Conservation (phyloP, 1,140 invertebrate species). For the Penaeus indicus region DNA sequence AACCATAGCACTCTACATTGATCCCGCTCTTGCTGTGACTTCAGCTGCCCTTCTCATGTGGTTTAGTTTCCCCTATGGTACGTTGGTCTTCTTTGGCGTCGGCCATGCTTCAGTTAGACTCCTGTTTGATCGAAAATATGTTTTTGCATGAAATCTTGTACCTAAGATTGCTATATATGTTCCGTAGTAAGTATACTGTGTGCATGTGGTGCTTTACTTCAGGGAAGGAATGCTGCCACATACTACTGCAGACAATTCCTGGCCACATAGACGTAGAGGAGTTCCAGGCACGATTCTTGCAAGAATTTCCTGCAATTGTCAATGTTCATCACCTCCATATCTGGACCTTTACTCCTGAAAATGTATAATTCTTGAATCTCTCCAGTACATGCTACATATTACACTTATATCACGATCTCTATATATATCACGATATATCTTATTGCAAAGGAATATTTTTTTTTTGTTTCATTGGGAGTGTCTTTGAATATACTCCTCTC, state of each 20-base stretch:
- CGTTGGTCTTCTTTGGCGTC: not conserved
- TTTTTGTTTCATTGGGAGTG: not conserved
- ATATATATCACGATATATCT: not conserved
- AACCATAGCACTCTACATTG: slow-evolving; percentile 79
- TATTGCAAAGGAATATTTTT: too few relatives aligned
- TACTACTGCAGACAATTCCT: slow-evolving; percentile 85
- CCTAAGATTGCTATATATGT: not conserved
- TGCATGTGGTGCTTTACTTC: slow-evolving; percentile 72
- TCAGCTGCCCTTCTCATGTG: slow-evolving; percentile 76
- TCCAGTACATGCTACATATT: not conserved
- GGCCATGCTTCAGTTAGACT: not conserved
- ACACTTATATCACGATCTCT: too few relatives aligned
- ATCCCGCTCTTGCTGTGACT: slow-evolving; percentile 79
- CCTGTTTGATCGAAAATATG: slow-evolving; percentile 47
- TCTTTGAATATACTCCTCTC: slow-evolving; percentile 63
- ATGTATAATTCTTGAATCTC: slow-evolving; percentile 53
- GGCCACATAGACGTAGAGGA: slow-evolving; percentile 76
- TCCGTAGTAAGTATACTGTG: slow-evolving; percentile 39
- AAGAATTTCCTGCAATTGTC: slow-evolving; percentile 82
- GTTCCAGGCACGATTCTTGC: slow-evolving; percentile 73
- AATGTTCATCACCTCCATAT: slow-evolving; percentile 87
- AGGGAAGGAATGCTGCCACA: slow-evolving; percentile 80
- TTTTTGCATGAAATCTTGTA: slow-evolving; percentile 48
- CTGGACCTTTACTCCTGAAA: slow-evolving; percentile 80
- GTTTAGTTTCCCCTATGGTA: slow-evolving; percentile 79